Evolutionary conservation across 92 coral and sea anemone genomes (phyloP).

Genomic region (Anthopleura xanthogrammica): DNA sequence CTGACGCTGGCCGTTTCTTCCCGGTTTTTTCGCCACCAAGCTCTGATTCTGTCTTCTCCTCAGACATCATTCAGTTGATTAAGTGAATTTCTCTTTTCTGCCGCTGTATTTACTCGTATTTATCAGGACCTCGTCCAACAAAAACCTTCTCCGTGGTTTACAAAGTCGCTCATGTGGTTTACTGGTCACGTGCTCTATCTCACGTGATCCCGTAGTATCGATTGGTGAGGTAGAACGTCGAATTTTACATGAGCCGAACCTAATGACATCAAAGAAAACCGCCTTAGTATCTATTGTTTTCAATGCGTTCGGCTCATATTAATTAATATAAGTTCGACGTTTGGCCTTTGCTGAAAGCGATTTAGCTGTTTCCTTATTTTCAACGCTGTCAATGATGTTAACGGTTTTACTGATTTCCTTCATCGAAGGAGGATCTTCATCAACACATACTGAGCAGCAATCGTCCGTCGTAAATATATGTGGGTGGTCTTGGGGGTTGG

Average conservation of each 20-base stretch:
- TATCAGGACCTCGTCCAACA: too few relatives aligned
- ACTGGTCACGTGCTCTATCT: conserved; percentile 21
- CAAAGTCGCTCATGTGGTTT: background rate
- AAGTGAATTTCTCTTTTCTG: background rate
- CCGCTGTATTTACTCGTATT: background rate
- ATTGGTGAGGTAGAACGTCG: conserved; percentile 40
- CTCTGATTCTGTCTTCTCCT: background rate
- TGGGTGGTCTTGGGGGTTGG: background rate
- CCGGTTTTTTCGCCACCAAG: background rate
- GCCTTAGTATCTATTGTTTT: too few relatives aligned
- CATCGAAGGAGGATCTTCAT: background rate
- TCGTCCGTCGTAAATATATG: background rate
- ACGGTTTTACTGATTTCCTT: background rate
- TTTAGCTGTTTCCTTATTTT: too few relatives aligned
- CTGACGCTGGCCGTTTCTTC: background rate
- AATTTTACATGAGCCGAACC: too few relatives aligned
- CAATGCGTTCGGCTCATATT: too few relatives aligned
- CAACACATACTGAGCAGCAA: background rate
- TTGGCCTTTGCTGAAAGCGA: too few relatives aligned
- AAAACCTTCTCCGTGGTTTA: background rate
- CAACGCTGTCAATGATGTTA: too few relatives aligned
- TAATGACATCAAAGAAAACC: too few relatives aligned
- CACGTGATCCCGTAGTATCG: conserved; percentile 50
- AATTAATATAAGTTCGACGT: too few relatives aligned
- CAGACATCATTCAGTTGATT: background rate